Conservation (phyloP, 2,797 vertebrate species). For the Esox masquinongy region DNA sequence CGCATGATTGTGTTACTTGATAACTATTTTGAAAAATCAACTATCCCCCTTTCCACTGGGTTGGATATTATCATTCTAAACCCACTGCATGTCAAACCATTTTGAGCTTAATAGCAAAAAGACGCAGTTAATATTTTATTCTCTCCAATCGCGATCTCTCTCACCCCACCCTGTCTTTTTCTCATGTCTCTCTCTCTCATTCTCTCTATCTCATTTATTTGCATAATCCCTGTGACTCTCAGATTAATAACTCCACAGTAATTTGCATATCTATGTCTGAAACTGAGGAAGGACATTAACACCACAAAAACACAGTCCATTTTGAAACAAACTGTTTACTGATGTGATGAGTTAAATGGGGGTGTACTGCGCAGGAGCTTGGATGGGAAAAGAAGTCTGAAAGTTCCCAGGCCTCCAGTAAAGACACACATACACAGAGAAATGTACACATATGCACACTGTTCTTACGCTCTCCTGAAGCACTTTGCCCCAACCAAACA, state of each 20-base stretch:
- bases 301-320: constrained; percentile 45
- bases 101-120: not conserved
- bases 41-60: not conserved
- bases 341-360: not conserved
- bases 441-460: not conserved
- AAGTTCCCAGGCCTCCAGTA: not conserved
- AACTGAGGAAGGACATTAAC: constrained; percentile 61
- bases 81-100: not conserved
- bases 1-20: not conserved
- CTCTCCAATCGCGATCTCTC: not conserved
- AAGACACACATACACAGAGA: not conserved
- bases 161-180: constrained; percentile 19
- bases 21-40: not conserved
- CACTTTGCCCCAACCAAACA: constrained; percentile 39
- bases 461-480: constrained; percentile 42
- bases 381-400: not conserved
- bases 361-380: not conserved
- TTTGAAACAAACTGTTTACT: not conserved
- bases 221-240: constrained; percentile 73
- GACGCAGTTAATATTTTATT: not conserved
- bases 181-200: constrained; percentile 14
- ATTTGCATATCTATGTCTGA: constrained; percentile 72
- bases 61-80: not conserved
- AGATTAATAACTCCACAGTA: constrained; percentile 67
- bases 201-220: constrained; percentile 51